These are phyloP conservation scores for Idaea dimidiata DNA, from an alignment of 2,888 invertebrate species.

Conservation along the genomic window DNA sequence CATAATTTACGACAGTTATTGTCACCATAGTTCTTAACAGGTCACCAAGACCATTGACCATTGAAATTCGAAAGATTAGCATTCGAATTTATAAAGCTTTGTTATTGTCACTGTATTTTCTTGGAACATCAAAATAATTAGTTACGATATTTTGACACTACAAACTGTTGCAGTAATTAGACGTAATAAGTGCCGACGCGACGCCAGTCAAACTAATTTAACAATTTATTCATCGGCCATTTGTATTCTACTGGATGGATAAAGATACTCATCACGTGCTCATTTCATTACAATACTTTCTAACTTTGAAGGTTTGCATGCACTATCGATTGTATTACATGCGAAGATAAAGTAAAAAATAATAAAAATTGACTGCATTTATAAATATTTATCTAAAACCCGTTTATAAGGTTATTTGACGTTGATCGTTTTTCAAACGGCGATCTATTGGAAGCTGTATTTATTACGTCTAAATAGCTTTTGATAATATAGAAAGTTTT, in stretches of 20 bases:
- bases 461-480: neutral
- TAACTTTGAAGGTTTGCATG: neutral
- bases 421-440: neutral
- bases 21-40: too few species aligned
- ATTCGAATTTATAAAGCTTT: too few species aligned
- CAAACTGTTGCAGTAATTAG: too few species aligned
- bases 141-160: too few species aligned
- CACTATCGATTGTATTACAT: neutral
- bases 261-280: neutral
- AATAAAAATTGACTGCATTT: neutral
- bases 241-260: conserved; percentile 14
- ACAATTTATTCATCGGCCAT: conserved; percentile 30
- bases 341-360: neutral
- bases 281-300: neutral
- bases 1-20: too few species aligned
- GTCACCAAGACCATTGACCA: too few species aligned
- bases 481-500: neutral
- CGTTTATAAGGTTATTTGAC: neutral
- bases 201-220: conserved; percentile 5
- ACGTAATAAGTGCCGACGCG: neutral
- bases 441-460: neutral
- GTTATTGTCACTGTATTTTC: too few species aligned
- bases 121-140: too few species aligned
- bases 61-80: too few species aligned
- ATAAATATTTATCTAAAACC: neutral